Evolutionary conservation across 2,797 vertebrate species (phyloP).

Genomic region (Anguilla megastoma): DNA sequence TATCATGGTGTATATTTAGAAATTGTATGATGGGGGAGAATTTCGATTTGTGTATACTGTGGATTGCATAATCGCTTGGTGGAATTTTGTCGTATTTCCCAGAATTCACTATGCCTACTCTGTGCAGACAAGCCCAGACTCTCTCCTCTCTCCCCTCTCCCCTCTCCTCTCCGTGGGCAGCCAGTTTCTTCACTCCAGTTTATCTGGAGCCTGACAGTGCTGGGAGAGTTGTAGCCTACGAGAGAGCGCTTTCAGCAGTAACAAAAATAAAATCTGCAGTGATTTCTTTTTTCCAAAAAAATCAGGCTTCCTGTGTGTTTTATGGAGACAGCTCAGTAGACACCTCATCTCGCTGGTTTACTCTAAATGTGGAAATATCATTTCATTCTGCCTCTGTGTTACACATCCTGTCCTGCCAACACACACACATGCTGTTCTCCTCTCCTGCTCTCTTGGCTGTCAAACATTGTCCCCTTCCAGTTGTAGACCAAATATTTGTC

Average conservation of each 20-base stretch:
- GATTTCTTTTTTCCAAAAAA: neutral
- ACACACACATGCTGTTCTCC: neutral
- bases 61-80: neutral
- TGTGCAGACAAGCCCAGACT: neutral
- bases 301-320: neutral
- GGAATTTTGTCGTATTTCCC: neutral
- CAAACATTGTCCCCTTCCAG: neutral
- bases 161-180: neutral
- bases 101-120: neutral
- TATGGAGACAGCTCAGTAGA: conserved; percentile 5
- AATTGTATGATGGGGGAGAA: neutral
- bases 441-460: neutral
- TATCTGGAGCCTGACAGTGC: neutral
- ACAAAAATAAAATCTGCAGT: neutral
- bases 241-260: neutral
- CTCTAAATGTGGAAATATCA: conserved; percentile 13
- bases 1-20: neutral
- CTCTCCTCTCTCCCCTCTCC: conserved; percentile 16
- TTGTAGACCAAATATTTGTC: conserved; percentile 20
- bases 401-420: neutral
- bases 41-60: neutral
- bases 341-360: conserved; percentile 7
- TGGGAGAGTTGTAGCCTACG: neutral
- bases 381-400: neutral
- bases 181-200: neutral